Percentiles rank a stretch among this genome's conserved stretches.
Evolutionary conservation across 1,140 invertebrate genomes (phyloP).

Genomic region (Habropoda laboriosa): DNA sequence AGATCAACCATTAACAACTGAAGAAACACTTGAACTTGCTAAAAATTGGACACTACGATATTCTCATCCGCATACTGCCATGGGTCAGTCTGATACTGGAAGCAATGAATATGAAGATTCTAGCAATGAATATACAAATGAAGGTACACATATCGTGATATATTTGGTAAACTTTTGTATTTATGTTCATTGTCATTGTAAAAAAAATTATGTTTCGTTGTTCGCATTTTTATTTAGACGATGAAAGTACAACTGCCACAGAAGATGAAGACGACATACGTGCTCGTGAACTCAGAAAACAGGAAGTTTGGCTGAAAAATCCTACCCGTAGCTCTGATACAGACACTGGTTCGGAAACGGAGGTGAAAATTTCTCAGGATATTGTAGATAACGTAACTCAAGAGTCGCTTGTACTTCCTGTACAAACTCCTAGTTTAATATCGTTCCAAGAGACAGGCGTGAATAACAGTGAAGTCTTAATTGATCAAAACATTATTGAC

Average conservation of each 20-base stretch:
- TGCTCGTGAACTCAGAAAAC: slow-evolving; percentile 85
- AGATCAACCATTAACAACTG: slow-evolving; percentile 85
- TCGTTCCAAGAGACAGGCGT: slow-evolving; percentile 12
- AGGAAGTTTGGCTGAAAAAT: slow-evolving; percentile 86
- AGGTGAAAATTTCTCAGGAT: slow-evolving; percentile 83
- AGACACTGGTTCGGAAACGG: slow-evolving; percentile 88
- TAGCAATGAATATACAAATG: slow-evolving; percentile 86
- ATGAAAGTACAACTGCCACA: slow-evolving; percentile 87
- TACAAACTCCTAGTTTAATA: slow-evolving; percentile 32
- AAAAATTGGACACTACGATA: slow-evolving; percentile 85
- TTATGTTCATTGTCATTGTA: background rate
- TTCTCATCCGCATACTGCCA: slow-evolving; percentile 77
- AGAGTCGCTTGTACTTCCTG: slow-evolving; percentile 42
- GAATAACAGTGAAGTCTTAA: slow-evolving; percentile 28
- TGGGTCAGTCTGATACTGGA: slow-evolving; percentile 79
- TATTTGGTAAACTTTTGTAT: background rate
- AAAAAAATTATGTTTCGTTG: background rate
- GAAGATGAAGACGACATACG: slow-evolving; percentile 88
- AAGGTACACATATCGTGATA: slow-evolving; percentile 79
- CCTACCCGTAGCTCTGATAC: slow-evolving; percentile 84
- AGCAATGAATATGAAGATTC: slow-evolving; percentile 84
- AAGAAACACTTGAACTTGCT: slow-evolving; percentile 85
- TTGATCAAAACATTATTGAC: slow-evolving; percentile 4
- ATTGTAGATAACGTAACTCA: slow-evolving; percentile 61
- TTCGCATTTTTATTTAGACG: slow-evolving; percentile 78